phyloP scores from a whole-genome alignment of 92 coral and sea anemone genomes.

The Epizoanthus fatuus region DNA sequence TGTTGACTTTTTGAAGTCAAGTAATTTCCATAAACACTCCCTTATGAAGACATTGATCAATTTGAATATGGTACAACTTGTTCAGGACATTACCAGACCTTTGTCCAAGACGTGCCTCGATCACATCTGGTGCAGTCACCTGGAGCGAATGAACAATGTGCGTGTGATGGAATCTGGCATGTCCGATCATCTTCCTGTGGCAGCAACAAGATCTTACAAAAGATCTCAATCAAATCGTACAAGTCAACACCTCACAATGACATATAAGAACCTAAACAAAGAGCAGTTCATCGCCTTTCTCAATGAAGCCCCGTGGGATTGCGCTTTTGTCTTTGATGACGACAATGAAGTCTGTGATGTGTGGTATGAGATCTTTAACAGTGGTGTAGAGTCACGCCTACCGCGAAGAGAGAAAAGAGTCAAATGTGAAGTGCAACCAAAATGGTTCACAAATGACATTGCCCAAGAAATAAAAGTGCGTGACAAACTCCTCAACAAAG shows the following conservation, averaged over 20 bases:
- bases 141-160: conserved; percentile 46
- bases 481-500: conserved; percentile 32
- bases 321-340: conserved; percentile 61
- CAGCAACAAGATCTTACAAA: conserved; percentile 48
- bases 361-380: conserved; percentile 8
- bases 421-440: conserved; percentile 41
- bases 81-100: conserved; percentile 50
- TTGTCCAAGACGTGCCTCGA: conserved; percentile 61
- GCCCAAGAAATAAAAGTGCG: conserved; percentile 19
- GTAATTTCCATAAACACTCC: conserved; percentile 32
- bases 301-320: conserved; percentile 60
- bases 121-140: conserved; percentile 73
- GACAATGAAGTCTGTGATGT: conserved; percentile 16
- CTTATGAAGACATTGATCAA: conserved; percentile 42
- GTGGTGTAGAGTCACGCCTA: conserved; percentile 43
- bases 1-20: conserved; percentile 48
- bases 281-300: conserved; percentile 44
- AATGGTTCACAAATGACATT: conserved; percentile 30
- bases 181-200: conserved; percentile 65
- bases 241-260: too few species aligned
- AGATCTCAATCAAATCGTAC: background rate
- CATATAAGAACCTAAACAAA: conserved; percentile 42
- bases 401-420: conserved; percentile 46
- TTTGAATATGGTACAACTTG: conserved; percentile 62
- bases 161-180: conserved; percentile 38